These are phyloP conservation scores for Tragelaphus buxtoni DNA, from an alignment of 2,113 vertebrate genomes.

Conservation along the genomic window DNA sequence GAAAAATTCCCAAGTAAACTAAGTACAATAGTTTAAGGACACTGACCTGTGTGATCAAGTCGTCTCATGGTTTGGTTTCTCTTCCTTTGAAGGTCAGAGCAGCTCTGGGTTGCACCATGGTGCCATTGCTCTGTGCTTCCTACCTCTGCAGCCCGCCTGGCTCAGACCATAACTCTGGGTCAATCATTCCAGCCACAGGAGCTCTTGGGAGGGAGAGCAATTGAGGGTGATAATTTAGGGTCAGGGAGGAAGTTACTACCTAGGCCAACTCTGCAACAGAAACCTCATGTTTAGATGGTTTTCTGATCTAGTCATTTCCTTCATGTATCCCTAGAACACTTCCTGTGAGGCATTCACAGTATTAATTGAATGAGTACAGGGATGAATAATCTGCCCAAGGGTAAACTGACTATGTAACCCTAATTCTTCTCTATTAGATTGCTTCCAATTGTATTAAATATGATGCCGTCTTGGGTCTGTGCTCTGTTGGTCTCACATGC, in stretches of 20 bases:
- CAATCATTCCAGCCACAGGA: not conserved
- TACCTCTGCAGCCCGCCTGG: rapidly evolving
- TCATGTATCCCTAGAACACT: not conserved
- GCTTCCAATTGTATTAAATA: not conserved
- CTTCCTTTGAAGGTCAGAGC: not conserved
- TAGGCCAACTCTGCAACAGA: not conserved
- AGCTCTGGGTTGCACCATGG: not conserved
- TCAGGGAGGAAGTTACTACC: not conserved
- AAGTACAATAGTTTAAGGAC: not conserved
- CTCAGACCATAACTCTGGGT: not conserved
- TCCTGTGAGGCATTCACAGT: not conserved
- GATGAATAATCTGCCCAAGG: not conserved
- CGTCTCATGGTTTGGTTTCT: not conserved
- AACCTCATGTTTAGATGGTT: not conserved
- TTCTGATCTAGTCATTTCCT: not conserved
- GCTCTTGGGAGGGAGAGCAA: not conserved
- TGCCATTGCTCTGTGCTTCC: not conserved
- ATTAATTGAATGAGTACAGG: not conserved
- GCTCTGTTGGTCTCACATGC: not conserved
- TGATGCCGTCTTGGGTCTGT: not conserved
- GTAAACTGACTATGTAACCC: not conserved
- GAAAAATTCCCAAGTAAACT: not conserved
- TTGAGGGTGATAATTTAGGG: not conserved
- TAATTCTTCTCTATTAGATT: not conserved
- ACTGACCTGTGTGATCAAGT: not conserved